Evolutionary conservation across 30 jellyfish, hydroid and myxozoan species (phyloP).

Genomic region (Pelagia noctiluca): DNA sequence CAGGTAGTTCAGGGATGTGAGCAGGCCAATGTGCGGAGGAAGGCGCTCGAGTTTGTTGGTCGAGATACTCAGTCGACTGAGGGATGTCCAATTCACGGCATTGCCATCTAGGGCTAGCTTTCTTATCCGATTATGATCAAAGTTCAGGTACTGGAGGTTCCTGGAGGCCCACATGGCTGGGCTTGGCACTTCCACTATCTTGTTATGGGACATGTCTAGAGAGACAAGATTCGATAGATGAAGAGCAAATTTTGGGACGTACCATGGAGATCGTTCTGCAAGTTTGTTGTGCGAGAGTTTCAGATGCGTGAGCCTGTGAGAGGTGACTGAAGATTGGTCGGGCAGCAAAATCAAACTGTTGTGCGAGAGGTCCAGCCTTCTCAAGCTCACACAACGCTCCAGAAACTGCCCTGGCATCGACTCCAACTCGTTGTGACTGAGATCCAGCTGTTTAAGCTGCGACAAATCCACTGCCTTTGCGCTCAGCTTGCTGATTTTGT

Average conservation of each 20-base stretch:
- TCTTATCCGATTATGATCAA: conserved; percentile 73
- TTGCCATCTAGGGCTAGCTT: conserved; percentile 47
- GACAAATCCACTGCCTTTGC: conserved; percentile 42
- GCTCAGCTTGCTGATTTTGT: conserved; percentile 60
- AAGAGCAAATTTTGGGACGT: conserved; percentile 74
- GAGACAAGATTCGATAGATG: conserved; percentile 58
- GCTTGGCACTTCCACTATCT: conserved; percentile 77
- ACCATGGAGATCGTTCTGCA: conserved; percentile 76
- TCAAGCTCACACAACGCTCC: conserved; percentile 60
- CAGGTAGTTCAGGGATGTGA: conserved; percentile 54
- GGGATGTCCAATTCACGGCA: conserved; percentile 51
- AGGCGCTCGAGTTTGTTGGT: conserved; percentile 63
- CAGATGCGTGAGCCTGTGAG: conserved; percentile 55
- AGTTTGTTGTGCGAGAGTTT: conserved; percentile 79
- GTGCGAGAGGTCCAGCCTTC: conserved; percentile 74
- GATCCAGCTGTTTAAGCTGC: conserved; percentile 51
- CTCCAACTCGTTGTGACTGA: conserved; percentile 65
- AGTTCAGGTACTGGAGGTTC: conserved; percentile 64
- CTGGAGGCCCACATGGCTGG: conserved; percentile 88
- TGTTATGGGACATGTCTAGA: conserved; percentile 84
- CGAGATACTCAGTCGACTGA: conserved; percentile 62
- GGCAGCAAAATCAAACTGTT: conserved; percentile 77
- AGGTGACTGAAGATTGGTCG: conserved; percentile 33
- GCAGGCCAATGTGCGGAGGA: conserved; percentile 72
- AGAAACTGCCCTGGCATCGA: conserved; percentile 67